These are phyloP conservation scores for Trichogramma pretiosum DNA, from an alignment of 1,140 invertebrate species.

Conservation along the genomic window DNA sequence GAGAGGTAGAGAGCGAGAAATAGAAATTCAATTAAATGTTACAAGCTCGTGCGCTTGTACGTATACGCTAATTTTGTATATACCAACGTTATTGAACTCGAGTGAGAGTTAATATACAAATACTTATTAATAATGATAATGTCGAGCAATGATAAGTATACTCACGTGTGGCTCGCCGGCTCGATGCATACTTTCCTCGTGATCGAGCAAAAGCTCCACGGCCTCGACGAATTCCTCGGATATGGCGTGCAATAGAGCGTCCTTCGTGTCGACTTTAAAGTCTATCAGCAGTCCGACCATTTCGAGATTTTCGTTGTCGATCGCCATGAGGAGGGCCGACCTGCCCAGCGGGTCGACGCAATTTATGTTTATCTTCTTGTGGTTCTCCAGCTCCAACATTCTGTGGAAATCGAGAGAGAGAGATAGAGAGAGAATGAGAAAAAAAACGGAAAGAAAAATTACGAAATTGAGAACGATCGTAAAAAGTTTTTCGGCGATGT, in stretches of 20 bases:
- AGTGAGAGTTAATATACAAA: neutral
- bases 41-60: too few species aligned
- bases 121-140: neutral
- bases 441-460: too few species aligned
- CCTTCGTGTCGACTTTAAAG: conserved; percentile 79
- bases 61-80: too few species aligned
- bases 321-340: conserved; percentile 88
- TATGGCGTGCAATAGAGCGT: conserved; percentile 92
- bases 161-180: conserved; percentile 71
- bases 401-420: too few species aligned
- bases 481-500: too few species aligned
- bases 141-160: neutral
- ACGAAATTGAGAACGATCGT: too few species aligned
- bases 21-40: too few species aligned
- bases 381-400: conserved; percentile 71
- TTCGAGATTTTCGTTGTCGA: conserved; percentile 98
- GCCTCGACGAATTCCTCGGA: conserved; percentile 97
- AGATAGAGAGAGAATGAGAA: too few species aligned
- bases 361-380: conserved; percentile 86
- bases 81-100: too few species aligned
- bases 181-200: conserved; percentile 72
- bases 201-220: conserved; percentile 87
- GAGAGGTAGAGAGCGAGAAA: too few species aligned
- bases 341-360: conserved; percentile 92
- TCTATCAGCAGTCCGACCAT: conserved; percentile 94